Evolutionary conservation across 2,797 vertebrate species (phyloP).

Genomic region (Bradypodion ventrale): DNA sequence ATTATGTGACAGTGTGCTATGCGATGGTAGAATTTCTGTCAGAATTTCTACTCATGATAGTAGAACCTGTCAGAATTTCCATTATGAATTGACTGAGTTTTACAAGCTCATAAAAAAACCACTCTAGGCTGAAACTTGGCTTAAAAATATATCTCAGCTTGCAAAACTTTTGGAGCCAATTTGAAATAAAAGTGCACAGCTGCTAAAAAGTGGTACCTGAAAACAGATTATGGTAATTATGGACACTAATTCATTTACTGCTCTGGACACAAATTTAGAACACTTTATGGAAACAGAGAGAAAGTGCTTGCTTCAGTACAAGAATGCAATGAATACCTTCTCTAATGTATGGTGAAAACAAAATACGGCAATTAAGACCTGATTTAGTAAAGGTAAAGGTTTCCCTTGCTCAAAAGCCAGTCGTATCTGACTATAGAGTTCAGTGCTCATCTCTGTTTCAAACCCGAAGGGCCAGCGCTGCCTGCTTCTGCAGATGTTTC

Average conservation of each 20-base stretch:
- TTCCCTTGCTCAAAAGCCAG: too few relatives aligned
- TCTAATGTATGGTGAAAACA: neutral
- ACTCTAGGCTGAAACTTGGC: slow-evolving; percentile 58
- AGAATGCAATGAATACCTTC: slow-evolving; percentile 30
- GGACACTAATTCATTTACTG: slow-evolving; percentile 51
- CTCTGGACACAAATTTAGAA: slow-evolving; percentile 23
- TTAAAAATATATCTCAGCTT: slow-evolving; percentile 33
- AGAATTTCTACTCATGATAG: too few relatives aligned
- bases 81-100: slow-evolving; percentile 52
- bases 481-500: too few relatives aligned
- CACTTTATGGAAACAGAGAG: slow-evolving; percentile 7
- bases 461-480: too few relatives aligned
- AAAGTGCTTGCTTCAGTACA: slow-evolving; percentile 22
- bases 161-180: slow-evolving; percentile 54
- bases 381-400: too few relatives aligned
- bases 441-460: too few relatives aligned
- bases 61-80: slow-evolving; percentile 59
- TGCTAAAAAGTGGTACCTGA: slow-evolving; percentile 55
- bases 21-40: slow-evolving; percentile 56
- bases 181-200: slow-evolving; percentile 54
- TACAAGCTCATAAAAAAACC: slow-evolving; percentile 52
- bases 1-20: slow-evolving; percentile 21
- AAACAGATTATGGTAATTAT: slow-evolving; percentile 49
- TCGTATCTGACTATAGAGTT: too few relatives aligned
- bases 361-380: slow-evolving; percentile 14